These are phyloP conservation scores for Erythrocercus mccallii DNA, from an alignment of 2,113 vertebrate species.

Conservation along the genomic window DNA sequence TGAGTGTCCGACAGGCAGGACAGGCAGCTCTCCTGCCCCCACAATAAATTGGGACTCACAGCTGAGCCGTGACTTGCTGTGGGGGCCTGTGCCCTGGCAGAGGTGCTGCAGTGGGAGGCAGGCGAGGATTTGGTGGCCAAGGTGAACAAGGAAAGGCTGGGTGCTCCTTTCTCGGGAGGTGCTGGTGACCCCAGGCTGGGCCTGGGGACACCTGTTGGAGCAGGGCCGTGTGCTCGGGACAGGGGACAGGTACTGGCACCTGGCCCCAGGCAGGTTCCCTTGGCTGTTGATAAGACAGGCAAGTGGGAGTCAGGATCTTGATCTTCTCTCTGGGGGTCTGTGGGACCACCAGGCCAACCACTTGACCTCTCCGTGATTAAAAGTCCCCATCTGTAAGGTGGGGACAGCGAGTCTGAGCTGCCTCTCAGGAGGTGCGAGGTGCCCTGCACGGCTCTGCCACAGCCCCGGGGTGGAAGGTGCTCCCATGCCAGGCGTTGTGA, in stretches of 20 bases:
- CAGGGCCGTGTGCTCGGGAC: accelerated
- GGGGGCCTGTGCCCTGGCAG: not conserved
- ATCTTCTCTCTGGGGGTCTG: not conserved
- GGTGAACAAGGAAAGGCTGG: not conserved
- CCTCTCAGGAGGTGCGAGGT: not conserved
- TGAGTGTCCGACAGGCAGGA: not conserved
- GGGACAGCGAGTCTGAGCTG: not conserved
- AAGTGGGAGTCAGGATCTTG: not conserved
- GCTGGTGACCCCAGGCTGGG: not conserved
- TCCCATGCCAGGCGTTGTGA: not conserved
- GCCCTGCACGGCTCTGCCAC: not conserved
- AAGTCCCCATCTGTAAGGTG: not conserved
- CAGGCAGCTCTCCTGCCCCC: not conserved
- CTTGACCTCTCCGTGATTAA: not conserved
- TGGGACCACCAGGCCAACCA: not conserved
- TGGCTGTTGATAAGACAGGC: not conserved
- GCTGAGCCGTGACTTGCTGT: not conserved
- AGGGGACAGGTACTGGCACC: not conserved
- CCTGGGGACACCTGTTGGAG: accelerated
- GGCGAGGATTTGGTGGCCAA: not conserved
- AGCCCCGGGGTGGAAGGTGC: not conserved
- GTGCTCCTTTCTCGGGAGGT: not conserved
- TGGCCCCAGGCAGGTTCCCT: not conserved
- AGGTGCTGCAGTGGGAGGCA: not conserved
- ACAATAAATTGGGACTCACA: not conserved